These are phyloP conservation scores for Caenorhabditis angaria DNA, from an alignment of 2,888 invertebrate species.

Conservation along the genomic window DNA sequence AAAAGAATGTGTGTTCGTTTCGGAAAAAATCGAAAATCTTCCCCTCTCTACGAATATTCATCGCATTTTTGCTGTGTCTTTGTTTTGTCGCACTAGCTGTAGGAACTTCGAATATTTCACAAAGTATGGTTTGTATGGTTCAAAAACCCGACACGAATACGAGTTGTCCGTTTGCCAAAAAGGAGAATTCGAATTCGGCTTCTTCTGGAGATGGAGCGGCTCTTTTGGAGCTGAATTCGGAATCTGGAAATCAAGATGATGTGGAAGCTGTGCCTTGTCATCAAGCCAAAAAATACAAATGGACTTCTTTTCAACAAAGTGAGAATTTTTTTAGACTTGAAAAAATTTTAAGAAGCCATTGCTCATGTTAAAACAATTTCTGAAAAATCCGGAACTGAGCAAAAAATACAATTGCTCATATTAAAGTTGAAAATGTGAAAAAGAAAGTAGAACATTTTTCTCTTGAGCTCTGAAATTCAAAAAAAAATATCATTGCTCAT, in stretches of 20 bases:
- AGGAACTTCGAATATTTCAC: constrained; percentile 52
- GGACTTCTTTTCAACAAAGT: constrained; percentile 67
- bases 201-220: no score
- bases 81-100: constrained; percentile 65
- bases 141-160: constrained; percentile 39
- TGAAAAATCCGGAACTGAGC: no score
- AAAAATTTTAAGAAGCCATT: no score
- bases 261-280: constrained; percentile 57
- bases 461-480: no score
- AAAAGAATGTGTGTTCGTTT: constrained; percentile 45
- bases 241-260: no score
- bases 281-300: constrained; percentile 52
- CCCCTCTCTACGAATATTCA: constrained; percentile 58
- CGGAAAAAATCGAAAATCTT: constrained; percentile 53
- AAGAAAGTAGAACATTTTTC: no score
- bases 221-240: no score
- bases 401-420: no score
- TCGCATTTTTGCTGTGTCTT: constrained; percentile 61
- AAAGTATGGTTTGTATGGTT: constrained; percentile 67
- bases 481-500: no score
- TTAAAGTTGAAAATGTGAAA: no score
- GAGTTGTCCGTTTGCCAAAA: constrained; percentile 17
- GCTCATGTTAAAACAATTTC: no score
- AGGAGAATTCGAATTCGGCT: no score
- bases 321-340: background rate